A percentile compares a stretch with the other conserved stretches of the same genome.
Evolutionary conservation across 2,113 vertebrate genomes (phyloP).

Genomic region (Leucosticte australis): DNA sequence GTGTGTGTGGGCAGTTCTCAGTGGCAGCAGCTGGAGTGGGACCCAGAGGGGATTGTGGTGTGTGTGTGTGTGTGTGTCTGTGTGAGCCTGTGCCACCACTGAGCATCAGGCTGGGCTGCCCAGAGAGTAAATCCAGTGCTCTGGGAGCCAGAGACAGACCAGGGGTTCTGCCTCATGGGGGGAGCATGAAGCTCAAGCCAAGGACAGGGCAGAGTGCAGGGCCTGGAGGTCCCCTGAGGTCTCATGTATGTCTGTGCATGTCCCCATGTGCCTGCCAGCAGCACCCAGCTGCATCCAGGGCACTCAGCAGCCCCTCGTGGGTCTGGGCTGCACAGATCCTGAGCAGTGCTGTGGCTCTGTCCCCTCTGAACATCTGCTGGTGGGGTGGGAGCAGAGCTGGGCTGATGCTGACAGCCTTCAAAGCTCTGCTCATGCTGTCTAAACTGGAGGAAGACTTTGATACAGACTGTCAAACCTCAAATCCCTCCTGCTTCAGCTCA

Average conservation of each 20-base stretch:
- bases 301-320: not conserved
- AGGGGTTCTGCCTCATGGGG: not conserved
- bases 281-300: not conserved
- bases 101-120: not conserved
- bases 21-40: not conserved
- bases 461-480: not conserved
- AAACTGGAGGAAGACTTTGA: not conserved
- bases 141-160: not conserved
- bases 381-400: not conserved
- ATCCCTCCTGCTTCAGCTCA: not conserved
- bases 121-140: rapidly evolving
- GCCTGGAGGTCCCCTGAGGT: not conserved
- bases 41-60: not conserved
- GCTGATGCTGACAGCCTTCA: not conserved
- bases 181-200: not conserved
- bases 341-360: not conserved
- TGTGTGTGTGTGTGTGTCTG: not conserved
- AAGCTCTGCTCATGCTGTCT: not conserved
- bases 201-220: too few relatives aligned
- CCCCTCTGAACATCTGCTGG: not conserved
- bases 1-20: not conserved
- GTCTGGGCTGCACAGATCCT: not conserved
- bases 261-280: not conserved
- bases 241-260: rapidly evolving
- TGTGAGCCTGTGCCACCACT: not conserved